Conservation (phyloP, 2,797 vertebrate genomes). For the Oceanodroma leucorhoa region DNA sequence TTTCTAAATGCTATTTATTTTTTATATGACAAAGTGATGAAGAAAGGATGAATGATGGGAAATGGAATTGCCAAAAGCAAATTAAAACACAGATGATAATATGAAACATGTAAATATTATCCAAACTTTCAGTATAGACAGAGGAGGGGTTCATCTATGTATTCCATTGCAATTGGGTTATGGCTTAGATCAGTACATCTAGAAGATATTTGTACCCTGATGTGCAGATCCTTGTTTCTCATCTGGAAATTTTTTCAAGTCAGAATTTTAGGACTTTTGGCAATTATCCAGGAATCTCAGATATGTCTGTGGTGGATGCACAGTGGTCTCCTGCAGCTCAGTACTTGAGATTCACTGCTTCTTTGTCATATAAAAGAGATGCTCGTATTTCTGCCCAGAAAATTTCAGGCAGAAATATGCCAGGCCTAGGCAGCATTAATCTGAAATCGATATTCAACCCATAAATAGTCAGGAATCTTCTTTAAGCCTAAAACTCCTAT, state of each 20-base stretch:
- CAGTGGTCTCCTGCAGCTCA: not conserved
- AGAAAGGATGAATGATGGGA: not conserved
- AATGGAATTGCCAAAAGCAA: not conserved
- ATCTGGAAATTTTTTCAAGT: not conserved
- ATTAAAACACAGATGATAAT: not conserved
- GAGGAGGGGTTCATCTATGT: not conserved
- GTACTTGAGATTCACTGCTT: not conserved
- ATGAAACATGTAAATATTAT: not conserved
- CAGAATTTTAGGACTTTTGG: not conserved
- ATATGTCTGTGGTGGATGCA: not conserved
- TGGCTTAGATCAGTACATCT: not conserved
- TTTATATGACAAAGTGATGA: not conserved
- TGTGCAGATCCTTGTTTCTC: not conserved
- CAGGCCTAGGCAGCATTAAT: not conserved
- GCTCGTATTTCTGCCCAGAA: not conserved
- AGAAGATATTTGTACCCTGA: not conserved
- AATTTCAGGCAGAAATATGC: not conserved
- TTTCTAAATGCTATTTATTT: not conserved
- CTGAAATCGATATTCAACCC: not conserved
- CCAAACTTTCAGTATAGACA: not conserved
- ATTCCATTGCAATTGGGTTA: not conserved
- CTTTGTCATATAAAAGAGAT: not conserved
- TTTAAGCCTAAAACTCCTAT: not conserved
- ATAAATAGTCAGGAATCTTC: not conserved
- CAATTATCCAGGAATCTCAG: not conserved